Percentiles rank a stretch among this genome's conserved stretches.
Conservation (phyloP, 1,140 invertebrate species). For the Archivesica marissinica region DNA sequence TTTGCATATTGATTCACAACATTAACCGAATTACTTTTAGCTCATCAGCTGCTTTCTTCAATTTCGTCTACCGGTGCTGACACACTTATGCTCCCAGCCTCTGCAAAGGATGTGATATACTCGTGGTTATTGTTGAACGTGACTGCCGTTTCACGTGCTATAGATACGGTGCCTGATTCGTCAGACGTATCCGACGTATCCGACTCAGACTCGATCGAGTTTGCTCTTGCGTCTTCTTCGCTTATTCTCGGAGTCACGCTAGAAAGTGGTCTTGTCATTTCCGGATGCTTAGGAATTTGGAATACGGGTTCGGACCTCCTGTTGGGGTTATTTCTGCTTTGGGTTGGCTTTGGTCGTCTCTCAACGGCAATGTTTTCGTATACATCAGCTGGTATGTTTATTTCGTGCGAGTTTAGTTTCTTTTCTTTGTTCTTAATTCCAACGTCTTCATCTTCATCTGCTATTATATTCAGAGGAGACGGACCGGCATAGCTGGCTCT, state of each 20-base stretch:
- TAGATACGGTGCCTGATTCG: constrained; percentile 34
- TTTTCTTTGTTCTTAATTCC: constrained; percentile 11
- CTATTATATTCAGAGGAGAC: constrained; percentile 69
- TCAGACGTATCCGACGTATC: constrained; percentile 51
- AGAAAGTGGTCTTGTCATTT: not conserved
- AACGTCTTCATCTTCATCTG: constrained; percentile 58
- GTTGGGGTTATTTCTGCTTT: not conserved
- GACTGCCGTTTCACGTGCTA: constrained; percentile 23
- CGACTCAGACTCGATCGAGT: constrained; percentile 58
- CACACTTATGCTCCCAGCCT: constrained; percentile 54
- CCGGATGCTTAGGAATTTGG: not conserved
- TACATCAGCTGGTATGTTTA: not conserved
- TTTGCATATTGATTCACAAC: no score
- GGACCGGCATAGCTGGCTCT: constrained; percentile 45
- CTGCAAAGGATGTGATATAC: constrained; percentile 41
- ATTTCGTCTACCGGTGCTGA: constrained; percentile 52
- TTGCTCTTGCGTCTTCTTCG: constrained; percentile 58
- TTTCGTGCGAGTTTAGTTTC: not conserved
- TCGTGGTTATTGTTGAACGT: constrained; percentile 54
- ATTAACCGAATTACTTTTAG: no score
- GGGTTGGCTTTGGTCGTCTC: constrained; percentile 22
- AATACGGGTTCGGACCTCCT: not conserved
- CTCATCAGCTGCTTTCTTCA: constrained; percentile 45
- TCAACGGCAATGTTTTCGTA: constrained; percentile 18
- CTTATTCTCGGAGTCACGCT: constrained; percentile 26